A percentile compares a stretch with the other conserved stretches of the same genome.
Evolutionary conservation across 1,140 invertebrate species (phyloP).

Genomic region (Hestina assimilis): DNA sequence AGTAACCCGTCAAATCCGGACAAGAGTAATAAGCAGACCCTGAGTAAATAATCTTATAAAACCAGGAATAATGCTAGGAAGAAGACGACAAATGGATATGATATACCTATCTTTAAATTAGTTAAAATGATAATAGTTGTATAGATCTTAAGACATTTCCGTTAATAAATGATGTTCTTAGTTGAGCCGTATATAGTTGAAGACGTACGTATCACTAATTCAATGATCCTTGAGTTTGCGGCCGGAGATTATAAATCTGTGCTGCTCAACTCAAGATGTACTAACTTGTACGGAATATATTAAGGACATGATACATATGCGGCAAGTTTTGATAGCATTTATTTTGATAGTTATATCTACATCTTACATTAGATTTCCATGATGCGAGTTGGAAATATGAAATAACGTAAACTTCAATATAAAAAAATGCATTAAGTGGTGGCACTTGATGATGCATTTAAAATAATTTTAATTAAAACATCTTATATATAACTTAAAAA

Average conservation of each 20-base stretch:
- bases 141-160: slow-evolving; percentile 4
- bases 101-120: too few relatives aligned
- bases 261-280: slow-evolving; percentile 41
- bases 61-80: too few relatives aligned
- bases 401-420: too few relatives aligned
- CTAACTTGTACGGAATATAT: slow-evolving; percentile 31
- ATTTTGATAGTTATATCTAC: not conserved
- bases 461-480: not conserved
- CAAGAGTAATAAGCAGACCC: too few relatives aligned
- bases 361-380: not conserved
- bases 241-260: slow-evolving; percentile 65
- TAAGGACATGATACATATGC: slow-evolving; percentile 8
- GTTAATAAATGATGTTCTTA: slow-evolving; percentile 21
- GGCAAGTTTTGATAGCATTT: not conserved
- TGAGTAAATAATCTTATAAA: too few relatives aligned
- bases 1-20: too few relatives aligned
- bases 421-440: too few relatives aligned
- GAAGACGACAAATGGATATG: too few relatives aligned
- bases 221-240: slow-evolving; percentile 47
- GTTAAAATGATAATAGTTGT: not conserved
- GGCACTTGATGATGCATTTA: too few relatives aligned
- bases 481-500: not conserved
- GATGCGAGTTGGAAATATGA: too few relatives aligned
- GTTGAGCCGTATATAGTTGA: slow-evolving; percentile 13
- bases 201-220: slow-evolving; percentile 41